Percentiles rank a stretch among this genome's conserved stretches.
phyloP scores from a whole-genome alignment of 2,888 invertebrate genomes.

The Callyntrura guangdongensis region DNA sequence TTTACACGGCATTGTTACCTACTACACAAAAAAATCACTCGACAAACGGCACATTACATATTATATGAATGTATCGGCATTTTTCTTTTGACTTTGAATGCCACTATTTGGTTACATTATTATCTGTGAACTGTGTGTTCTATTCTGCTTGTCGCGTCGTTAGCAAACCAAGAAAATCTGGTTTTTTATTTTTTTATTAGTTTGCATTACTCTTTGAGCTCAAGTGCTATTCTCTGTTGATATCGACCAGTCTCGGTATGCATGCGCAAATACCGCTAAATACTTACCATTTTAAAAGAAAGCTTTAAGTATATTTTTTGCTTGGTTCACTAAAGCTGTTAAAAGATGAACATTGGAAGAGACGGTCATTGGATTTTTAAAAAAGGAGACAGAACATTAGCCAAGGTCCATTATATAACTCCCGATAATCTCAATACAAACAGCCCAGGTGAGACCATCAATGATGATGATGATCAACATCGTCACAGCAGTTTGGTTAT shows the following conservation, averaged over 20 bases:
- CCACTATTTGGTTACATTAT: constrained; percentile 41
- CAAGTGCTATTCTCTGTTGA: constrained; percentile 58
- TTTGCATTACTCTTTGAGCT: too few relatives aligned
- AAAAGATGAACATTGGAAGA: constrained; percentile 22
- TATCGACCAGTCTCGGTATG: constrained; percentile 35
- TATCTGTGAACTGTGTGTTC: constrained; percentile 13
- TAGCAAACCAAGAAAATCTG: constrained; percentile 70
- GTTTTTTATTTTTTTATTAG: constrained; percentile 62
- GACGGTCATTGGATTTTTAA: background rate
- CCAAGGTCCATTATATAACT: constrained; percentile 51
- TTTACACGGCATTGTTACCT: constrained; percentile 2
- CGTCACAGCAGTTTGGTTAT: too few relatives aligned
- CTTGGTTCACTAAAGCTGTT: constrained; percentile 56
- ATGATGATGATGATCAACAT: background rate
- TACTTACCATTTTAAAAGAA: too few relatives aligned
- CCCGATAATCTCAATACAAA: too few relatives aligned
- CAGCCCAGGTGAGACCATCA: too few relatives aligned
- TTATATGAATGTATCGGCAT: too few relatives aligned
- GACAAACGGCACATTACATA: constrained; percentile 45
- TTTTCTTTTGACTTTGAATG: constrained; percentile 5
- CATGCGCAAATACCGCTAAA: constrained; percentile 73
- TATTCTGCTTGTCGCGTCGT: background rate
- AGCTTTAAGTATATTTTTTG: too few relatives aligned
- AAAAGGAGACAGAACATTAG: constrained; percentile 30
- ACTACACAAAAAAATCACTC: background rate